phyloP scores from a whole-genome alignment of 2,113 vertebrate genomes.

The Melanostigma gelatinosum region DNA sequence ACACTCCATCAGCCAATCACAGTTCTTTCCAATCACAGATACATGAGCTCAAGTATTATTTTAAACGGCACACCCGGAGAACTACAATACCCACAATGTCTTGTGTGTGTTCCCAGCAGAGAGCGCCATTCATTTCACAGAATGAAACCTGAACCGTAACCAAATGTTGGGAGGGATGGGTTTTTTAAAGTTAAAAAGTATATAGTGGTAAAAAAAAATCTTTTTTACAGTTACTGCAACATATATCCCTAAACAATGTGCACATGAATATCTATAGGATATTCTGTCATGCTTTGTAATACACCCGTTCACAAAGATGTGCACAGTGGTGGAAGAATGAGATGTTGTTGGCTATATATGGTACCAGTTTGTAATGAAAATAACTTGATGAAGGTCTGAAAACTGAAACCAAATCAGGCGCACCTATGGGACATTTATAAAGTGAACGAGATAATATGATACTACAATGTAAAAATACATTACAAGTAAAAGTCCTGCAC shows the following conservation, averaged over 20 bases:
- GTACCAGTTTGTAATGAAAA: not conserved
- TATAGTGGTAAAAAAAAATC: not conserved
- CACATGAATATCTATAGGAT: not conserved
- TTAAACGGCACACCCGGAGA: conserved; percentile 34
- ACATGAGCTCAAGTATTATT: conserved; percentile 45
- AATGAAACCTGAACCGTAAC: conserved; percentile 33
- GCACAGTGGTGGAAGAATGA: not conserved
- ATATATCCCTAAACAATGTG: not conserved
- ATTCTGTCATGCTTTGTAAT: not conserved
- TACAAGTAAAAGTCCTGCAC: not conserved
- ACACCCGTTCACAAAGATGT: not conserved
- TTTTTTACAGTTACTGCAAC: not conserved
- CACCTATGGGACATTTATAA: not conserved
- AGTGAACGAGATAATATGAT: not conserved
- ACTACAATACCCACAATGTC: conserved; percentile 48
- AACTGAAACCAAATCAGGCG: not conserved
- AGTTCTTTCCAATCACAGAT: conserved; percentile 61
- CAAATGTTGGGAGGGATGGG: not conserved
- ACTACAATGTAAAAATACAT: not conserved
- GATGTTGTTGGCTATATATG: not conserved
- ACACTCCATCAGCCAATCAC: conserved; percentile 73
- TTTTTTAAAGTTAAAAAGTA: conserved; percentile 4
- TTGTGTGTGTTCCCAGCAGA: conserved; percentile 3
- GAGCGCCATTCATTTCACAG: conserved; percentile 22
- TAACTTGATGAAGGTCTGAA: not conserved